A percentile compares a stretch with the other conserved stretches of the same genome.
phyloP scores from a whole-genome alignment of 2,113 vertebrate genomes.

The Halcyon senegalensis region DNA sequence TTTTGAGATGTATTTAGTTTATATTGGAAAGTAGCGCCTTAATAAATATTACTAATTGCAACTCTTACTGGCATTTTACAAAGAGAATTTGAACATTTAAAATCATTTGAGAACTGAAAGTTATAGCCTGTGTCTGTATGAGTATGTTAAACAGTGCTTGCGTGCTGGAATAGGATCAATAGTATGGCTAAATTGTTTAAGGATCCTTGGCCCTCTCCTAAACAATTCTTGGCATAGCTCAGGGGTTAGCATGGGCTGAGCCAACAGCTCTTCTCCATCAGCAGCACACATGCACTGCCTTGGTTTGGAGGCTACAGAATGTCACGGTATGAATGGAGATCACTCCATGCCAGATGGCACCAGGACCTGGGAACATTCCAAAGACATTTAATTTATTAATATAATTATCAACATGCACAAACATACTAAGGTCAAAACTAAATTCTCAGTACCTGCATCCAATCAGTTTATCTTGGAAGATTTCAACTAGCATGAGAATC shows the following conservation, averaged over 20 bases:
- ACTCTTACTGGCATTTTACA: not conserved
- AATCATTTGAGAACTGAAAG: not conserved
- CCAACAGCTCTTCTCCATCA: not conserved
- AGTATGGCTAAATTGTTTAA: not conserved
- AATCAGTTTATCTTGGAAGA: not conserved
- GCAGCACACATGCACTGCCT: accelerated
- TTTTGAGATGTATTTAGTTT: not conserved
- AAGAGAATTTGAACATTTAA: not conserved
- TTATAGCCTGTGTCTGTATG: not conserved
- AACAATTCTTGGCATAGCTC: not conserved
- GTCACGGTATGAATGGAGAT: not conserved
- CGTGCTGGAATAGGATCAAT: not conserved
- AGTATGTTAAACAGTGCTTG: not conserved
- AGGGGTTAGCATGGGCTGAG: accelerated
- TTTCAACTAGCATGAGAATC: not conserved
- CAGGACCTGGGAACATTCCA: not conserved
- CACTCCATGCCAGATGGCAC: not conserved
- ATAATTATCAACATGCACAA: not conserved
- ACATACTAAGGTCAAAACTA: not conserved
- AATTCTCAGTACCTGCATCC: not conserved
- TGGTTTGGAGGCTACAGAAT: not conserved
- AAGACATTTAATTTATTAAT: not conserved
- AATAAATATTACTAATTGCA: not conserved
- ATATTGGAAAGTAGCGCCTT: not conserved
- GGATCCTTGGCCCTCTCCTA: not conserved